Base-by-base conservation (phyloP, 2,113 vertebrate genomes). In the Lipophrys pholis region DNA sequence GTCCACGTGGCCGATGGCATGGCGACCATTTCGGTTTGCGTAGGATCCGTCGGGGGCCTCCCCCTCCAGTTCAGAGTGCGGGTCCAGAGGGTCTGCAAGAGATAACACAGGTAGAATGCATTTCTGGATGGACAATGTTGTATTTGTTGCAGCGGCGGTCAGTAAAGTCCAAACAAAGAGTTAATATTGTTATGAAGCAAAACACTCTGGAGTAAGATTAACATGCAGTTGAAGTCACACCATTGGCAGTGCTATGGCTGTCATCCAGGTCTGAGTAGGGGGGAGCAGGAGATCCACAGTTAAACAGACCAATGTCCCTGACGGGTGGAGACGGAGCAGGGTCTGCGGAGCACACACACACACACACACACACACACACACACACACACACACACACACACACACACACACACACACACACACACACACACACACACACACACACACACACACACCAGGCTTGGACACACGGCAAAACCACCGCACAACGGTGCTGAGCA, bases 321-420 rank as follows among this genome's bases (percentile, higher is more conserved):
- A 97, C 96, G 0, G 96, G 96, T 79, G 96, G 96, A 84, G 96
- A 98, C 1, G 93, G 94, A 74, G 92, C 94, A 1, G 95, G 92
- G 85, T 95, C 96, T 96, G 90, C 48, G 85, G 89, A 61, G 63
- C 70, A 84, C 82, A 93, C 80, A 88, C 10, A 90, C 14, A 79
- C 78, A 83, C 73, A 90, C 69, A 70, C 54, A n/a, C n/a, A n/a
- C n/a, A n/a, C n/a, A n/a, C n/a, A n/a, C n/a, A n/a, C n/a, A n/a
- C n/a, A n/a, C n/a, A n/a, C 21, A 30, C 21, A 30, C 21, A 30
- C 21, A 30, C 21, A 30, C 21, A 30, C 21, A 30, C 21, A 30
- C 21, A 30, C 21, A 88, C 10, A 90, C 14, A 80, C 79, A 83
- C 73, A 90, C 69, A 70, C 54, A 30, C 21, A 30, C 21, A 30